Evolutionary conservation across 2,888 invertebrate species (phyloP).

Genomic region (Agrotis ipsilon): DNA sequence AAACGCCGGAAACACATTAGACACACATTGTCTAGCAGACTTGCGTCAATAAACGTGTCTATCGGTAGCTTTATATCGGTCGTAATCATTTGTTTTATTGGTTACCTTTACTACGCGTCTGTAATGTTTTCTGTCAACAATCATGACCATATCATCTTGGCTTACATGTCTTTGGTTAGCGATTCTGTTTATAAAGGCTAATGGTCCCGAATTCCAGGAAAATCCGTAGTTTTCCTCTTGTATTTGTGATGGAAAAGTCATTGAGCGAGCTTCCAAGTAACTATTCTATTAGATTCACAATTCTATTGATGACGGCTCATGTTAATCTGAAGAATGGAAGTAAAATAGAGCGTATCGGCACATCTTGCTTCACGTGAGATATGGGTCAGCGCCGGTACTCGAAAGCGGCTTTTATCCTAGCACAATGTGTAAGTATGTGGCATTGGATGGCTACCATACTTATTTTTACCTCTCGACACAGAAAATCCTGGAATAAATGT

Average conservation of each 20-base stretch:
- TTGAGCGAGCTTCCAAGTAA: slow-evolving; percentile 14
- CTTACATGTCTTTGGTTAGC: slow-evolving; percentile 31
- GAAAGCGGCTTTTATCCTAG: slow-evolving; percentile 52
- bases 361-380: slow-evolving; percentile 57
- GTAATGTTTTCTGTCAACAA: slow-evolving; percentile 49
- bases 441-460: slow-evolving; percentile 48
- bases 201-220: slow-evolving; percentile 24
- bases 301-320: slow-evolving; percentile 16
- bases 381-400: slow-evolving; percentile 56
- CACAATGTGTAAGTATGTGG: slow-evolving; percentile 53
- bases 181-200: slow-evolving; percentile 36
- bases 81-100: slow-evolving; percentile 64
- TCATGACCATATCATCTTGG: slow-evolving; percentile 34
- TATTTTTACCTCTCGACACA: slow-evolving; percentile 46
- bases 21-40: slow-evolving; percentile 58
- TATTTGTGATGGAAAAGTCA: slow-evolving; percentile 29
- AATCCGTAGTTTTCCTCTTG: slow-evolving; percentile 25
- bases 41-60: slow-evolving; percentile 57
- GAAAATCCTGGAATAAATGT: slow-evolving; percentile 42
- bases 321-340: slow-evolving; percentile 54
- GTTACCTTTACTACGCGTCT: slow-evolving; percentile 50
- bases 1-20: slow-evolving; percentile 56
- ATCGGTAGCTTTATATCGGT: slow-evolving; percentile 50
- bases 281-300: slow-evolving; percentile 8
- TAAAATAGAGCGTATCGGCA: slow-evolving; percentile 53